Evolutionary conservation across 2,113 vertebrate genomes (phyloP).

Genomic region (Pelmatolapia mariae): DNA sequence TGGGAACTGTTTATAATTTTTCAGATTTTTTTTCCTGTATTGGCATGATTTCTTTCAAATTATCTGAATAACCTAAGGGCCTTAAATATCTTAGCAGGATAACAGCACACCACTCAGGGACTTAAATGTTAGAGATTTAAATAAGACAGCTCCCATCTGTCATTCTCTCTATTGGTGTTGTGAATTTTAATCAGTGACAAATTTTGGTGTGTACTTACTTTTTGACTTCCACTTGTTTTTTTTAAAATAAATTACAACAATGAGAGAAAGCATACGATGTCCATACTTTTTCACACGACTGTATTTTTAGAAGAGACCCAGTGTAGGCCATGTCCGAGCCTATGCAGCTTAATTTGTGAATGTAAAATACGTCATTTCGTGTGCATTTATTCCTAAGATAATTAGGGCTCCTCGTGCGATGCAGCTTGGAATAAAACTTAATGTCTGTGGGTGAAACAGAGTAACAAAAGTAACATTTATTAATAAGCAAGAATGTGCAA

Average conservation of each 20-base stretch:
- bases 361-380: not conserved
- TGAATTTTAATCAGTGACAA: not conserved
- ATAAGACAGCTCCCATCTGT: not conserved
- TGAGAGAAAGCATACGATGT: too few relatives aligned
- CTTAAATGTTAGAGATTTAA: not conserved
- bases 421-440: not conserved
- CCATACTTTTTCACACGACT: not conserved
- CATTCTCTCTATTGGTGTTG: not conserved
- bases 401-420: not conserved
- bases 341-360: not conserved
- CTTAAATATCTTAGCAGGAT: not conserved
- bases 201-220: not conserved
- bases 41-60: not conserved
- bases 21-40: not conserved
- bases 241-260: accelerated
- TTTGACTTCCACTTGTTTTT: not conserved
- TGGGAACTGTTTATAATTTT: not conserved
- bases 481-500: not conserved
- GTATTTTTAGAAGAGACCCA: not conserved
- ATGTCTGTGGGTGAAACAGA: not conserved
- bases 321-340: accelerated
- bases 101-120: not conserved
- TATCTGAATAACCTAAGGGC: not conserved
- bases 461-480: not conserved
- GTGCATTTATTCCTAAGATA: not conserved